Conservation (phyloP, 1,140 invertebrate genomes). For the Mycetomoellerius zeteki region DNA sequence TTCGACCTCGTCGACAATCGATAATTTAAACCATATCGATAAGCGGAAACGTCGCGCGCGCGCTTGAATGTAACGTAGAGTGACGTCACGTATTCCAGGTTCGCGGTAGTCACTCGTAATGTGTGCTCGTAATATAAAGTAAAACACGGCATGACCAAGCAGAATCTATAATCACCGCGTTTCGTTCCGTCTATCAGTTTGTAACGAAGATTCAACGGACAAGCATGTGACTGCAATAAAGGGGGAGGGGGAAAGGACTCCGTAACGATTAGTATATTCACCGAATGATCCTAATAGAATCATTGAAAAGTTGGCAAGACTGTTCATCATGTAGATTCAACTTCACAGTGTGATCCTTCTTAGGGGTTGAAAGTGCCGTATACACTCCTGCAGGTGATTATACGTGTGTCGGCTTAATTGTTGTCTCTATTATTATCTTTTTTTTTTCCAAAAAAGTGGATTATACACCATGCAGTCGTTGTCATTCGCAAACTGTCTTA, state of each 20-base stretch:
- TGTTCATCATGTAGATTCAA: conserved; percentile 25
- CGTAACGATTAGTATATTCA: conserved; percentile 3
- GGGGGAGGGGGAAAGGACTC: no score
- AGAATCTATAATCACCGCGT: conserved; percentile 39
- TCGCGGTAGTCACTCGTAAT: neutral
- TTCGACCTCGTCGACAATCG: conserved; percentile 59
- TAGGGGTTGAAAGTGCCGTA: conserved; percentile 21
- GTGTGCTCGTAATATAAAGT: neutral
- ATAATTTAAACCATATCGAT: conserved; percentile 67
- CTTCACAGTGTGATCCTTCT: neutral
- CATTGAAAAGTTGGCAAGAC: conserved; percentile 29
- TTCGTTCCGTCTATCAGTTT: neutral
- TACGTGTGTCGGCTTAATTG: no score
- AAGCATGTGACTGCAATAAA: neutral
- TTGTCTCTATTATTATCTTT: neutral
- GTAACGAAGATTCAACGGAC: neutral
- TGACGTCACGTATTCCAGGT: conserved; percentile 17
- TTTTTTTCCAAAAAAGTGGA: neutral
- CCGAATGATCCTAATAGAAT: conserved; percentile 3
- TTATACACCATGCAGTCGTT: neutral
- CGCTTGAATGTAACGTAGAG: neutral
- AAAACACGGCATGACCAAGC: conserved; percentile 25
- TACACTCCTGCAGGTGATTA: neutral
- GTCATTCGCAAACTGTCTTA: neutral
- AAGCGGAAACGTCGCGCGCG: conserved; percentile 36